These are phyloP conservation scores for Rhinoptilus africanus DNA, from an alignment of 2,113 vertebrate genomes.

Conservation along the genomic window DNA sequence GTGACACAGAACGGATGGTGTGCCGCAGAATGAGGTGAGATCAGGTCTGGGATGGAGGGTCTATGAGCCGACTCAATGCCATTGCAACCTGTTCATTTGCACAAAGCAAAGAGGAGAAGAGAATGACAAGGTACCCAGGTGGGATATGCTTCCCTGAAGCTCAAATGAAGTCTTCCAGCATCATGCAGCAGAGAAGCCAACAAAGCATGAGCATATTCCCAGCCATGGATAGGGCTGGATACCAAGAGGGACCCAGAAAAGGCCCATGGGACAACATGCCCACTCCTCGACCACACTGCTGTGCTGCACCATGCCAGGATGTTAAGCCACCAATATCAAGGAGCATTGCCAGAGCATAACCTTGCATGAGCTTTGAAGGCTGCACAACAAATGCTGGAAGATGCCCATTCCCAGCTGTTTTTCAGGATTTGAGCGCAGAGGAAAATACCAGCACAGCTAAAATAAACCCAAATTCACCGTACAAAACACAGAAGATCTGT, in stretches of 20 bases:
- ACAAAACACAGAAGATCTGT: background rate
- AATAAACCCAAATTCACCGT: background rate
- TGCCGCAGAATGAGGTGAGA: background rate
- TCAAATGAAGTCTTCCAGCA: background rate
- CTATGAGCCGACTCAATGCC: rapidly evolving
- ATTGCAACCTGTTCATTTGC: background rate
- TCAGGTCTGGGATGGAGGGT: background rate
- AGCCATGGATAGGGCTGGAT: background rate
- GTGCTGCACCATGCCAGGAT: rapidly evolving
- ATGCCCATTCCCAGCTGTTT: background rate
- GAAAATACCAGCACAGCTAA: background rate
- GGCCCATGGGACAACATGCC: background rate
- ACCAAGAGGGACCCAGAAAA: background rate
- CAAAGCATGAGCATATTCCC: rapidly evolving
- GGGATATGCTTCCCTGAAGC: background rate
- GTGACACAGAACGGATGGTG: background rate
- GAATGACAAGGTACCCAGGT: background rate
- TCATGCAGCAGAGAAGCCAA: background rate
- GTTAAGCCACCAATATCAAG: background rate
- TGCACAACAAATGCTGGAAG: background rate
- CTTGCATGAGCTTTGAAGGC: background rate
- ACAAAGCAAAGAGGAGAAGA: background rate
- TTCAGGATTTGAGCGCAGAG: background rate
- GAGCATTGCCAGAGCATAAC: rapidly evolving
- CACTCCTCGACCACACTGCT: rapidly evolving